Evolutionary conservation across 2,888 invertebrate species (phyloP), one percentile per base, ranked within the genome.

Genomic region (Dusona sp.): DNA sequence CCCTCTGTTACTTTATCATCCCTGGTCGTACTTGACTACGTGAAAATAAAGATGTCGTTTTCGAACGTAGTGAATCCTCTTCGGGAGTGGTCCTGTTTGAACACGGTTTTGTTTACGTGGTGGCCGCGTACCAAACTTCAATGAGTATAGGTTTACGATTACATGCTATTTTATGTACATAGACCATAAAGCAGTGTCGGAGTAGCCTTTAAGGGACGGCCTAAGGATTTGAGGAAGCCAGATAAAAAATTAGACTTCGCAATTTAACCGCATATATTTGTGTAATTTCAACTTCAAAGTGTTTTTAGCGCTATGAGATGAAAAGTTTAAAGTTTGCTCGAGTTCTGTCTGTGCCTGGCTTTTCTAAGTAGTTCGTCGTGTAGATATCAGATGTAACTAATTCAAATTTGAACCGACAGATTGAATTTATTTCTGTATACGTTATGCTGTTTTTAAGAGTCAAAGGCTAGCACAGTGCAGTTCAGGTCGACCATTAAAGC

Each of bases 401-500:
- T 11, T 22, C 33, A n/a, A 48, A 29, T 79, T 19, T 22, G 19
- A 6, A 61, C 19, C 33, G 19, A 25, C 42, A 64, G 29, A 29
- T 48, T 51, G 48, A 38, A 77, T 73, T 68, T 33, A 65, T 67
- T 73, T 9, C 29, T 51, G 38, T 65, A 33, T 22, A 48, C 54
- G 22, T 78, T 79, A 65, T 4, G 48, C 16, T 42, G 3, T 45
- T 72, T 36, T 38, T 36, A 33, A 45, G 79, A 74, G 78, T 74
- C 29, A 79, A 13, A 33, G 16, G 72, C n/a, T 48, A n/a, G 57
- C 36, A 68, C 48, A 48, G 8, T 0, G 42, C 68, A 36, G 22
- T 36, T 42, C 13, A 45, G 22, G 68, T 77, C 67, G 78, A 84
- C 78, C 78, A 74, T 85, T 85, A 80, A 80, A 61, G 84, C 73